Percentiles rank a stretch among this genome's conserved stretches.
phyloP scores from a whole-genome alignment of 2,888 invertebrate genomes.

The Mesorhabditis spiculigera region DNA sequence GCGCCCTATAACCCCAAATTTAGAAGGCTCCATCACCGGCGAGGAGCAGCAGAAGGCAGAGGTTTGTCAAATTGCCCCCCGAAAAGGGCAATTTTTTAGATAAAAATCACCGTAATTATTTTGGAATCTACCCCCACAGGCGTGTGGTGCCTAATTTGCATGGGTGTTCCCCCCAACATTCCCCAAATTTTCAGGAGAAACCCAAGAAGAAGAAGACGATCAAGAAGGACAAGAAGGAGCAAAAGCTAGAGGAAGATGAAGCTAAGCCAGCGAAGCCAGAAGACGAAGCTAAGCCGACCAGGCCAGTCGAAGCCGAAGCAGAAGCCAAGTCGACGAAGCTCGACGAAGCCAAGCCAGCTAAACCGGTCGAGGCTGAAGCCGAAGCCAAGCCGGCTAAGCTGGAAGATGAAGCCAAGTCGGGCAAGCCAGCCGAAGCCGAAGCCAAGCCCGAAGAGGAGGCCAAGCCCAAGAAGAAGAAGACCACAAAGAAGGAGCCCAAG shows the following conservation, averaged over 20 bases:
- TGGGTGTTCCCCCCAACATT: too few species aligned
- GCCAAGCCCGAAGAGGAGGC: conserved; percentile 8
- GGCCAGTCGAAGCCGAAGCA: conserved; percentile 3
- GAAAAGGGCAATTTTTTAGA: too few species aligned
- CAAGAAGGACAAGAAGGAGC: conserved; percentile 12
- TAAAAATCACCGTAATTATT: too few species aligned
- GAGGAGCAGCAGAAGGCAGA: too few species aligned
- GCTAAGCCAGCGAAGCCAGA: too few species aligned
- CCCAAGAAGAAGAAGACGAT: conserved; percentile 17
- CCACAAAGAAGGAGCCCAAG: conserved; percentile 10
- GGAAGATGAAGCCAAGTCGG: conserved; percentile 9
- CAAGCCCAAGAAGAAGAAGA: conserved; percentile 16
- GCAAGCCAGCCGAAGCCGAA: conserved; percentile 10
- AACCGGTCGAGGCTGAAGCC: conserved; percentile 9
- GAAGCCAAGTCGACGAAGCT: conserved; percentile 13
- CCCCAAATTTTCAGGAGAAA: neutral
- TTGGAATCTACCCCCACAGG: too few species aligned
- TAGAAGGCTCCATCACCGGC: too few species aligned
- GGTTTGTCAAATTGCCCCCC: too few species aligned
- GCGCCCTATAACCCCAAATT: too few species aligned
- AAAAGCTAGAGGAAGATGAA: neutral
- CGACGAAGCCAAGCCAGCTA: conserved; percentile 12
- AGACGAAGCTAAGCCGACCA: neutral
- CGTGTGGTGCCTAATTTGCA: too few species aligned
- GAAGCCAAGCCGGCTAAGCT: neutral